Evolutionary conservation across 2,888 invertebrate species (phyloP).

Genomic region (Andrena bucephala): DNA sequence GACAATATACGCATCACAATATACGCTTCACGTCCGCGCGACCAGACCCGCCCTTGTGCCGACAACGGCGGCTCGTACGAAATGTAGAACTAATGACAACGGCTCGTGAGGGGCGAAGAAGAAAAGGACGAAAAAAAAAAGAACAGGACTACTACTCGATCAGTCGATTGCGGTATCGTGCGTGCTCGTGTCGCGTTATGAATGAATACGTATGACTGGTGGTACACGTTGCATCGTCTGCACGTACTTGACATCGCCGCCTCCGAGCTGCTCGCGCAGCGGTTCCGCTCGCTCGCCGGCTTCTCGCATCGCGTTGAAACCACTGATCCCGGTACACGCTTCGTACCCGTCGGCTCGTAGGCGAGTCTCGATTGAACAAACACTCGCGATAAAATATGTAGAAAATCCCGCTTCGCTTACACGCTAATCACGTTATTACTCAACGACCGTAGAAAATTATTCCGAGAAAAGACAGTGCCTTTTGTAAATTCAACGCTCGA

Average conservation of each 20-base stretch:
- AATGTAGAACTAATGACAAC: constrained; percentile 51
- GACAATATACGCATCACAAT: constrained; percentile 70
- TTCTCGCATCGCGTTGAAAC: not conserved
- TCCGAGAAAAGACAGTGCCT: constrained; percentile 17
- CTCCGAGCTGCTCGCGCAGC: constrained; percentile 30
- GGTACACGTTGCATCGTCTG: constrained; percentile 59
- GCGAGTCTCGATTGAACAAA: constrained; percentile 18
- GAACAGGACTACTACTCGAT: constrained; percentile 64
- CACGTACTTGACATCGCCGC: constrained; percentile 37
- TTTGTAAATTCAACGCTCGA: constrained; percentile 22
- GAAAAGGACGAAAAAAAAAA: not conserved
- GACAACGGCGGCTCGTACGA: constrained; percentile 75
- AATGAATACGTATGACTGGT: constrained; percentile 69
- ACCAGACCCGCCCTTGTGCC: constrained; percentile 67
- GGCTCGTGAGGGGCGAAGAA: constrained; percentile 29
- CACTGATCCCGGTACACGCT: not conserved
- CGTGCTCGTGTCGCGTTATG: constrained; percentile 42
- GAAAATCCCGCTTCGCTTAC: constrained; percentile 42
- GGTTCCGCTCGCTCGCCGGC: no score
- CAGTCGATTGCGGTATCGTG: constrained; percentile 65
- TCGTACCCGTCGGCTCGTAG: not conserved
- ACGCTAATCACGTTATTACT: constrained; percentile 32
- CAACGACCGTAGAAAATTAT: constrained; percentile 51
- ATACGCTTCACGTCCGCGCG: constrained; percentile 35
- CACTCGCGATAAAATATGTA: constrained; percentile 41